phyloP scores from a whole-genome alignment of 1,140 invertebrate genomes.

The Pseudomyrmex sp. region DNA sequence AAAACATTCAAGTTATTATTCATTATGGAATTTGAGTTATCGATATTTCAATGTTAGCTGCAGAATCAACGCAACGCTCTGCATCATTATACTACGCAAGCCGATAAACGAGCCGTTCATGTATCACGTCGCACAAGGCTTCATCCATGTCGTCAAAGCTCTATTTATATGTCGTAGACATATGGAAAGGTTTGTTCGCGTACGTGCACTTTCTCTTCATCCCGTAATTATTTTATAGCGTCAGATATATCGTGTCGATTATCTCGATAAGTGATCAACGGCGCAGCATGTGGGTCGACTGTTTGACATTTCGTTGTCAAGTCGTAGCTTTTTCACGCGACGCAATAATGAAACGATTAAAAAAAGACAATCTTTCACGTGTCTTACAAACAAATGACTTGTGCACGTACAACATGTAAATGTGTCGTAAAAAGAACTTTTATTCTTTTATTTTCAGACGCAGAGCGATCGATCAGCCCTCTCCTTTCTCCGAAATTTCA shows the following conservation, averaged over 20 bases:
- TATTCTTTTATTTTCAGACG: conserved; percentile 69
- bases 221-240: conserved; percentile 39
- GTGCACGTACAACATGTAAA: background rate
- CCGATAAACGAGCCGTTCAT: conserved; percentile 24
- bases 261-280: conserved; percentile 33
- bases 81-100: conserved; percentile 24
- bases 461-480: conserved; percentile 74
- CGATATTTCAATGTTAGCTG: conserved; percentile 3
- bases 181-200: conserved; percentile 26
- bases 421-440: background rate
- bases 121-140: background rate
- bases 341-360: conserved; percentile 19
- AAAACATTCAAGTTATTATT: background rate
- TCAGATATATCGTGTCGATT: conserved; percentile 41
- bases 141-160: background rate
- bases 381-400: conserved; percentile 1
- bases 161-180: conserved; percentile 24
- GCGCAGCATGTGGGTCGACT: background rate
- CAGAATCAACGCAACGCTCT: background rate
- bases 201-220: background rate
- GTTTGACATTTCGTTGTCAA: conserved; percentile 43
- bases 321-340: conserved; percentile 9
- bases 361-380: background rate
- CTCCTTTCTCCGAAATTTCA: conserved; percentile 62
- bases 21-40: conserved; percentile 26